phyloP scores from a whole-genome alignment of 2,888 invertebrate genomes.

The Fragum sueziense region DNA sequence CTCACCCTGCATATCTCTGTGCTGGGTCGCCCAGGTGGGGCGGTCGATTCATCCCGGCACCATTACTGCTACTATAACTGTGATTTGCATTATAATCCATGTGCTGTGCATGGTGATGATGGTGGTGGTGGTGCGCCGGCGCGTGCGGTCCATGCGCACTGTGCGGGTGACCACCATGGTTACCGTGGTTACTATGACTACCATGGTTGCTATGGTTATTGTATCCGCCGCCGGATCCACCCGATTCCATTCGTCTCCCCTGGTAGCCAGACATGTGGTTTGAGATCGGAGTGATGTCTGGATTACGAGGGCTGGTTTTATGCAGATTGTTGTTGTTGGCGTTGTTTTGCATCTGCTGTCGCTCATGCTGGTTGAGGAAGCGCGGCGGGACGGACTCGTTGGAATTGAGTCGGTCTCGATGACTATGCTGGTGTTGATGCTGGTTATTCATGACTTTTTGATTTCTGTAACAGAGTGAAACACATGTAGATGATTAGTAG shows the following conservation, averaged over 20 bases:
- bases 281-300: conserved; percentile 62
- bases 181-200: conserved; percentile 30
- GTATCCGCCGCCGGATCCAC: conserved; percentile 12
- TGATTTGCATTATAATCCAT: conserved; percentile 22
- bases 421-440: conserved; percentile 59
- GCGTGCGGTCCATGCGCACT: conserved; percentile 14
- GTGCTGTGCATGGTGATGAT: conserved; percentile 45
- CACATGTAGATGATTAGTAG: too few relatives aligned
- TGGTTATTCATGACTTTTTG: conserved; percentile 61
- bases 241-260: conserved; percentile 32
- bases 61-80: conserved; percentile 25
- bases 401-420: conserved; percentile 63
- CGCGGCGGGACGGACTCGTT: conserved; percentile 57
- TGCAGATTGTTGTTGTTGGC: conserved; percentile 52
- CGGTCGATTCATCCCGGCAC: conserved; percentile 18
- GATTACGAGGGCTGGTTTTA: conserved; percentile 69
- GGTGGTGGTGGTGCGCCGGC: conserved; percentile 44
- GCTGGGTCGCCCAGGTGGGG: conserved; percentile 25
- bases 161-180: conserved; percentile 39
- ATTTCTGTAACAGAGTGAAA: too few relatives aligned
- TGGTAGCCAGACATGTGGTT: conserved; percentile 43
- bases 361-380: conserved; percentile 54
- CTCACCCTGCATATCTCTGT: conserved; percentile 53
- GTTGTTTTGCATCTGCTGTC: conserved; percentile 42
- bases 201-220: too few relatives aligned